Conservation (phyloP, 2,113 vertebrate species). For the Rhipidura dahli region DNA sequence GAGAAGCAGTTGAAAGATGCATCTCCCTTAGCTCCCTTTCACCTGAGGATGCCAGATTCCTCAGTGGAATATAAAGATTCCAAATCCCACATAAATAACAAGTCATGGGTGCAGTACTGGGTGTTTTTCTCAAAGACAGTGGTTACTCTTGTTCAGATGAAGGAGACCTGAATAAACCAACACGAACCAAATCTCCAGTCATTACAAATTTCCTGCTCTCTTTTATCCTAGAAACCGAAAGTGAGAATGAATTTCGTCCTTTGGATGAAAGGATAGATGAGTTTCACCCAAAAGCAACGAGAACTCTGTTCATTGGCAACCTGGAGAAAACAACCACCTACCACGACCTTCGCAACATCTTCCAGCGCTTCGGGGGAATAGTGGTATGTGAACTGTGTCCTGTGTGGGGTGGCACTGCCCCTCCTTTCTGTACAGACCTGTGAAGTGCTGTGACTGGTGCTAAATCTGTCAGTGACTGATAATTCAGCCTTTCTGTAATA, state of each 20-base stretch:
- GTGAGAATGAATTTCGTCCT: constrained; percentile 97
- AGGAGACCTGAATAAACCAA: not conserved
- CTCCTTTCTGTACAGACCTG: not conserved
- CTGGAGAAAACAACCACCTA: constrained; percentile 97
- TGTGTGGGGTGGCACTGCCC: not conserved
- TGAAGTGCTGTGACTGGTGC: not conserved
- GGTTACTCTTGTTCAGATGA: not conserved
- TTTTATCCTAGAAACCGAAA: constrained; percentile 89
- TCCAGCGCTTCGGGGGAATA: constrained; percentile 97
- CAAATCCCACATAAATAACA: not conserved
- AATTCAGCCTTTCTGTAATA: not conserved
- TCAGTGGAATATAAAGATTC: not conserved
- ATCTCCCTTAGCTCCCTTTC: not conserved
- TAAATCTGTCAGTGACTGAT: not conserved
- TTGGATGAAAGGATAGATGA: constrained; percentile 98
- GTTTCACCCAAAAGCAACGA: constrained; percentile 96
- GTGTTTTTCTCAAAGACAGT: not conserved
- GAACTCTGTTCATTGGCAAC: constrained; percentile 98
- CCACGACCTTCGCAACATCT: constrained; percentile 93
- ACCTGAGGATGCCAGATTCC: not conserved
- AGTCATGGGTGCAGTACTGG: not conserved
- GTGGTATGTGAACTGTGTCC: constrained; percentile 80
- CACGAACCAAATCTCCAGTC: not conserved
- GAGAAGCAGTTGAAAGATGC: not conserved
- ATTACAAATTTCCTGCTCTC: not conserved